Conservation (phyloP, 2,888 invertebrate species). For the Margaritifera margaritifera region DNA sequence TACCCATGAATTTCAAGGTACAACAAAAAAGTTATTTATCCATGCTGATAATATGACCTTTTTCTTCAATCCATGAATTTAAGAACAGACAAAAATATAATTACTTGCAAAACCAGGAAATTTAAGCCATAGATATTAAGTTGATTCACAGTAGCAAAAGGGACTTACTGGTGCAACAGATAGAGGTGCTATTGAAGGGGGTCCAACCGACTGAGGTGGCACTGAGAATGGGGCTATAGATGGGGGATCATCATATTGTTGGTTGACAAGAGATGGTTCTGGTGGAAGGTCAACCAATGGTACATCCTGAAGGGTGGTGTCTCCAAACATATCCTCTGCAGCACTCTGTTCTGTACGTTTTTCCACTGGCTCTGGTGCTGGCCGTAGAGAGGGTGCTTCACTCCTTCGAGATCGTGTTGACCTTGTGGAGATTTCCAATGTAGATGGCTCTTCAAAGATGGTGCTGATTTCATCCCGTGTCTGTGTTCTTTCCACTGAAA, state of each 20-base stretch:
- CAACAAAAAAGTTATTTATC: too few species aligned
- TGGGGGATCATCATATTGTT: constrained; percentile 56
- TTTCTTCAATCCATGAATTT: too few species aligned
- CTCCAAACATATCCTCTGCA: constrained; percentile 49
- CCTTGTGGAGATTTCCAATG: constrained; percentile 37
- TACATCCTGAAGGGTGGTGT: constrained; percentile 27
- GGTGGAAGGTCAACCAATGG: constrained; percentile 56
- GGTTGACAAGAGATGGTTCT: constrained; percentile 52
- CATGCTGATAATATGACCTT: too few species aligned
- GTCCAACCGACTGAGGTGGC: constrained; percentile 54
- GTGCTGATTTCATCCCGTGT: constrained; percentile 58
- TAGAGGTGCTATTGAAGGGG: constrained; percentile 58
- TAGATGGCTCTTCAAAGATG: constrained; percentile 61
- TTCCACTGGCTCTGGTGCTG: constrained; percentile 37
- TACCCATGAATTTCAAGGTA: too few species aligned
- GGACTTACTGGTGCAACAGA: constrained; percentile 46
- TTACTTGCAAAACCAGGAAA: too few species aligned
- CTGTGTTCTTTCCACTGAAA: too few species aligned
- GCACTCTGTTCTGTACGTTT: constrained; percentile 25
- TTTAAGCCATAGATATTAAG: too few species aligned
- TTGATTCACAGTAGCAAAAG: too few species aligned
- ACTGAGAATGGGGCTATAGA: constrained; percentile 66
- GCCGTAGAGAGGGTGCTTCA: constrained; percentile 55
- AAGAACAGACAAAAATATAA: too few species aligned
- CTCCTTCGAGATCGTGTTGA: constrained; percentile 21